Base-by-base conservation (phyloP, 2,113 vertebrate genomes). In the Euleptes europaea region DNA sequence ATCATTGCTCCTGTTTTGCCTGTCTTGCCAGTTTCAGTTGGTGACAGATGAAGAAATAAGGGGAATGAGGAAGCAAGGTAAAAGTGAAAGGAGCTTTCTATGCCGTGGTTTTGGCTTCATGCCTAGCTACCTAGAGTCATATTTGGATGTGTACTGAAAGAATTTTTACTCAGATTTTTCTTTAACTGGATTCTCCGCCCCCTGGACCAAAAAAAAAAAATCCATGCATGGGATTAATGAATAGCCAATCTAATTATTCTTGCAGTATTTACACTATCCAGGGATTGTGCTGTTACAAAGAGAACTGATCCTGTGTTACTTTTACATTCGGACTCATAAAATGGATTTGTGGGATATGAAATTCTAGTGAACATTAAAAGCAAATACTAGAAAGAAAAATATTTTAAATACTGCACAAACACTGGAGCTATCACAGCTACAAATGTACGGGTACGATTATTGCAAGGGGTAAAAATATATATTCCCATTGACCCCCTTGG, bases 141-240 rank as follows among this genome's bases (percentile, higher is more conserved):
- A 31, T 75, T 6, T 42, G 33, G 73, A 49, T 47, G 65, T 28
- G n/a, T 40, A 77, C 38, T 60, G 28, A 40, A 75, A 85, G 44
- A 33, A 74, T 75, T 66, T 51, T 23, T 75, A 82, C 75, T 38
- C 33, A 54, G 5, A 84, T 69, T 70, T 85, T 73, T 69, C 73
- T 84, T 66, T 81, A 72, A 33, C 87, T 80, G 31, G 54, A 83
- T 76, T 42, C 90, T 87, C 49, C 75, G 79, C 67, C 75, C 86
- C 80, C n/a, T n/a, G n/a, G n/a, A n/a, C n/a, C n/a, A n/a, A n/a
- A n/a, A n/a, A n/a, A n/a, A n/a, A n/a, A n/a, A n/a, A 78, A 89
- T 78, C 75, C 17, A 49, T 80, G 80, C 44, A 5, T 78, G 49
- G 38, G 74, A 82, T 33, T 28, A 88, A 79, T 54, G 26, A 40